Percentiles rank a stretch among this genome's conserved stretches.
phyloP scores from a whole-genome alignment of 2,888 invertebrate species.

The Eupeodes latifasciatus region DNA sequence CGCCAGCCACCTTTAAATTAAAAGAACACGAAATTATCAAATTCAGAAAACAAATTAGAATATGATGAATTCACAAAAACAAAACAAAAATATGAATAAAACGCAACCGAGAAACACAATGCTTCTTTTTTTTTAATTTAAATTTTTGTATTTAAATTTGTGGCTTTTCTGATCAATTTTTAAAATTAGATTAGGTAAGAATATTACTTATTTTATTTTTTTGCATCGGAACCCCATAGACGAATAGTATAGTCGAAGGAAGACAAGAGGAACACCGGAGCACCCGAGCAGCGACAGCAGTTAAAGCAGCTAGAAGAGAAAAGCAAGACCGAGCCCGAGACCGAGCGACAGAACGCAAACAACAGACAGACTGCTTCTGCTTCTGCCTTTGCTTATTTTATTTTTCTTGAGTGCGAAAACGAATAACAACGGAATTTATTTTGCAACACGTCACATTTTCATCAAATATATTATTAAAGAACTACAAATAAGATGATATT shows the following conservation, averaged over 20 bases:
- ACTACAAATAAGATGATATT: conserved; percentile 29
- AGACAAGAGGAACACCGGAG: conserved; percentile 27
- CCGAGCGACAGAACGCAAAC: conserved; percentile 51
- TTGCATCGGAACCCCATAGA: conserved; percentile 56
- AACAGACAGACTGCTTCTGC: conserved; percentile 20
- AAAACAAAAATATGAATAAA: conserved; percentile 47
- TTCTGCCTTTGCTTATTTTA: conserved; percentile 9
- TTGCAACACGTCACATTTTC: conserved; percentile 75
- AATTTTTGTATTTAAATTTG: conserved; percentile 52
- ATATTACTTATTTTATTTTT: conserved; percentile 33
- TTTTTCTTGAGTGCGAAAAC: conserved; percentile 47
- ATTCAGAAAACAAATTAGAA: conserved; percentile 28
- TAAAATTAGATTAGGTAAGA: conserved; percentile 76
- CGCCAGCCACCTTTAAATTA: neutral
- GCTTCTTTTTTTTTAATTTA: conserved; percentile 46
- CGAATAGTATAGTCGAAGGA: conserved; percentile 2
- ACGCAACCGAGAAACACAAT: conserved; percentile 52
- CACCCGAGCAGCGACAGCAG: conserved; percentile 10
- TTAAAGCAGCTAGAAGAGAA: conserved; percentile 13
- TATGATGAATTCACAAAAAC: conserved; percentile 53
- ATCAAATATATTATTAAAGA: conserved; percentile 47
- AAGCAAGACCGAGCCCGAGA: conserved; percentile 57
- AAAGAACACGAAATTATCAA: conserved; percentile 38
- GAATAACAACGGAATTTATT: conserved; percentile 75
- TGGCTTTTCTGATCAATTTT: conserved; percentile 70